Evolutionary conservation across 2,797 vertebrate genomes (phyloP), one percentile per base, ranked within the genome.

Genomic region (Phyllotis vaccarum): DNA sequence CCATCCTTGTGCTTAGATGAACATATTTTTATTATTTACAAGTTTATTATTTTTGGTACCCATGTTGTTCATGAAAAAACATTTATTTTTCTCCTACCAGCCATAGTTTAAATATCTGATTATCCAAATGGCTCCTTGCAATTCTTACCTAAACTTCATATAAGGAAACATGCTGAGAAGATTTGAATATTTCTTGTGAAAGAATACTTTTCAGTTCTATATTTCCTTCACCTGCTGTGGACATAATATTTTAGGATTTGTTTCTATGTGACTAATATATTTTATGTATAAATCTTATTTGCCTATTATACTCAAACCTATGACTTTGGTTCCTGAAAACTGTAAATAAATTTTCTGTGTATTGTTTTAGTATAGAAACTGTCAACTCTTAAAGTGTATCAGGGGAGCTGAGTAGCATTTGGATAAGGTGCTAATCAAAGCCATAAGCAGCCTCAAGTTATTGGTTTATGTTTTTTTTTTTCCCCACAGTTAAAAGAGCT

Each of bases 281-380:
- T 90, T 89, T n/a, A 43, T 62, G 46, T 90, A 85, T 90, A 58
- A 68, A 49, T 49, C 3, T 14, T n/a, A 6, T 54, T 92, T 64
- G 14, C 6, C 12, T 12, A 82, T 2, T 8, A 34, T 86, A 82
- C 2, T 78, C 19, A 91, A 11, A 87, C 16, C 24, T 6, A 37
- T 64, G 89, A 43, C 1, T 34, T 92, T 86, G 52, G 29, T 56
- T 24, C 21, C 16, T 82, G 16, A 52, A 52, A 60, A 40, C 11
- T 6, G 66, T 62, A 70, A 95, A 94, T 62, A 70, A 95, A 94
- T 96, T 89, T 95, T 75, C 85, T 74, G 49, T 80, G 31, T 83
- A 91, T 89, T 88, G 4, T 94, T 97, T 97, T 81, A 91, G 66
- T 80, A 94, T 89, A n/a, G 16, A 89, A 29, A 14, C 76, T 83